phyloP scores from a whole-genome alignment of 2,113 vertebrate species.

The Cottus gobio region DNA sequence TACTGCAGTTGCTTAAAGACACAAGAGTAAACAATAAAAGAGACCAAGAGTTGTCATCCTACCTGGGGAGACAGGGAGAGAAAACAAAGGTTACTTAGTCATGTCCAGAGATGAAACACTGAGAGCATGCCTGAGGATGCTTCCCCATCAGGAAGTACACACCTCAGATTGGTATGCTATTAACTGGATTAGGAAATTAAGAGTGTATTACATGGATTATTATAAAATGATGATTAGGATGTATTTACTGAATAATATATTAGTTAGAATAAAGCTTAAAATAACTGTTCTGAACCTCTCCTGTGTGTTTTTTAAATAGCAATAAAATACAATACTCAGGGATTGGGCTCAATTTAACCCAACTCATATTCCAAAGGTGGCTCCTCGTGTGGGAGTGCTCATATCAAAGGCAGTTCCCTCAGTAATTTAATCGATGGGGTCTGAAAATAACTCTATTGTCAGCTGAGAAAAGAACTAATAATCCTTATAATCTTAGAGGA shows the following conservation, averaged over 20 bases:
- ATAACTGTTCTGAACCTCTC: conserved; percentile 79
- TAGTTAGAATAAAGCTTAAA: conserved; percentile 18
- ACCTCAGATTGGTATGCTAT: conserved; percentile 1
- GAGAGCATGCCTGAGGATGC: not conserved
- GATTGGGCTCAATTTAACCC: conserved; percentile 56
- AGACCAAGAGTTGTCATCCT: conserved; percentile 37
- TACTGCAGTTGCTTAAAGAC: conserved; percentile 55
- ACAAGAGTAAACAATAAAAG: conserved; percentile 27
- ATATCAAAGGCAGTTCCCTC: conserved; percentile 78
- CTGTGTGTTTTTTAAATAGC: conserved; percentile 57
- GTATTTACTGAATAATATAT: conserved; percentile 10
- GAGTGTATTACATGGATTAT: conserved; percentile 31
- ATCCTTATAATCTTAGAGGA: conserved; percentile 86
- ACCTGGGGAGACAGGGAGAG: conserved; percentile 77
- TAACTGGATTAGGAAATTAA: conserved; percentile 35
- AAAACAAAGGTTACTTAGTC: conserved; percentile 70
- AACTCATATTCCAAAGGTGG: conserved; percentile 47
- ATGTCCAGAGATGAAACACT: conserved; percentile 21
- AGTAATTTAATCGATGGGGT: conserved; percentile 84
- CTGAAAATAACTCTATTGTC: conserved; percentile 85
- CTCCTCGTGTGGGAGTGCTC: conserved; percentile 69
- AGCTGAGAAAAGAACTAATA: conserved; percentile 83
- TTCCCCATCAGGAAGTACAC: not conserved
- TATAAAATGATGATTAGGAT: conserved; percentile 10
- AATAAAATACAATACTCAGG: conserved; percentile 26